Evolutionary conservation across 2,888 invertebrate genomes (phyloP), one percentile per base, ranked within the genome.

Genomic region (Sinohyriopsis cumingii): DNA sequence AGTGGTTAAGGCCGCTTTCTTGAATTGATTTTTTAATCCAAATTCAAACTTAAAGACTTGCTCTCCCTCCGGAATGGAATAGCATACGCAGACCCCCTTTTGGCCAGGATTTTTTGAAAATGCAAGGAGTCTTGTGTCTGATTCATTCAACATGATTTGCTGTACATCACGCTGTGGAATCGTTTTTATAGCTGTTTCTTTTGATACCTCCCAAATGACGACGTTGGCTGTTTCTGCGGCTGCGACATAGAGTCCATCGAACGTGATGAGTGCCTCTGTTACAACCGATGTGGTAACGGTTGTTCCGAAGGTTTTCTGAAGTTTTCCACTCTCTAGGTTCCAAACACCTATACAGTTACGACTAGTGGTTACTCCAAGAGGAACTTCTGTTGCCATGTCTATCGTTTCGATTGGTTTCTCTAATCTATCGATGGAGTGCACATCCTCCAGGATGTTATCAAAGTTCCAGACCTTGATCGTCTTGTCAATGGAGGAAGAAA

Each of bases 391-490:
- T 0, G 91, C 89, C 3, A 92, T 80, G 56, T 88, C 83, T 63
- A 99, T 95, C 28, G 94, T 93, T 89, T 99, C 98, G 72, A 99
- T 96, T 82, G 97, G 96, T 72, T 98, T 91, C 87, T 99, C 99
- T 88, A 98, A 97, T 15, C 98, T 92, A 86, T 98, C 96, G 19
- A 87, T 85, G 12, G 86, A 82, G 68, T 85, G 84, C 78, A 99
- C 97, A 90, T 98, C 97, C 88, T 99, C 98, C 86, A 98, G 97
- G 79, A 99, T 98, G 89, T 99, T 99, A 90, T 98, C 97, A 69
- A 99, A 97, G 89, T 99, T 99, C 99, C 99, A 99, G 2, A 98
- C 97, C 92, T 99, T 99, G 12, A 99, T 98, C 0, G 97, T 97
- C 73, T 98, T 93, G 90, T 99, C 99, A 64, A 99, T 97, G 0